Base-by-base conservation (phyloP, 1,140 invertebrate genomes). In the Portunus trituberculatus region DNA sequence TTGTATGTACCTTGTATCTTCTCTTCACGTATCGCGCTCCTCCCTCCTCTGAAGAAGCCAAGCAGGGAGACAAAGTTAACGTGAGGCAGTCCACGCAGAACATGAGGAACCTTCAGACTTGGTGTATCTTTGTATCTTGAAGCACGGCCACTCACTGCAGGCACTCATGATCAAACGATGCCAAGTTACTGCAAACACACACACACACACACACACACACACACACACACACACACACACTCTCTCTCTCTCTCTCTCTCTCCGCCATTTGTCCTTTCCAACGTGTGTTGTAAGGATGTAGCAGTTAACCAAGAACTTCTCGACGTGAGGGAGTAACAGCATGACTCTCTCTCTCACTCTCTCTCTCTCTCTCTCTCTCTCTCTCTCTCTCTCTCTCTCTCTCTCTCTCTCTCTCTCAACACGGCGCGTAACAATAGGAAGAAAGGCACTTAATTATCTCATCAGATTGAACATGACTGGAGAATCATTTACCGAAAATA, bases 291-390 rank as follows among this genome's bases (percentile, higher is more conserved):
- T n/a, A n/a, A n/a, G n/a, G n/a, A n/a, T n/a, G n/a, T n/a, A n/a
- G n/a, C n/a, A n/a, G n/a, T n/a, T n/a, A n/a, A n/a, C n/a, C n/a
- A n/a, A n/a, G n/a, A n/a, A n/a, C n/a, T n/a, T n/a, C n/a, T n/a
- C n/a, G n/a, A n/a, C n/a, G n/a, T n/a, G n/a, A n/a, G n/a, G n/a
- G n/a, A n/a, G n/a, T n/a, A 14, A 52, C 14, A 14, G 48, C 6
- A 52, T 52, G 48, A 52, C 6, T 52, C 48, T 52, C 67, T 76
- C 6, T n/a, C 67, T n/a, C 25, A n/a, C 67, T 76, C 67, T 76
- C 67, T 76, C 67, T 76, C 67, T 76, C 67, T 76, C 67, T 76
- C 67, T 76, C 67, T 76, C 67, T 76, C 67, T 76, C 67, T 76
- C 67, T 76, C 67, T 76, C 67, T 76, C 67, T 76, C 67, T 76